Evolutionary conservation across 2,888 invertebrate genomes (phyloP).

Genomic region (Tinea pellionella): DNA sequence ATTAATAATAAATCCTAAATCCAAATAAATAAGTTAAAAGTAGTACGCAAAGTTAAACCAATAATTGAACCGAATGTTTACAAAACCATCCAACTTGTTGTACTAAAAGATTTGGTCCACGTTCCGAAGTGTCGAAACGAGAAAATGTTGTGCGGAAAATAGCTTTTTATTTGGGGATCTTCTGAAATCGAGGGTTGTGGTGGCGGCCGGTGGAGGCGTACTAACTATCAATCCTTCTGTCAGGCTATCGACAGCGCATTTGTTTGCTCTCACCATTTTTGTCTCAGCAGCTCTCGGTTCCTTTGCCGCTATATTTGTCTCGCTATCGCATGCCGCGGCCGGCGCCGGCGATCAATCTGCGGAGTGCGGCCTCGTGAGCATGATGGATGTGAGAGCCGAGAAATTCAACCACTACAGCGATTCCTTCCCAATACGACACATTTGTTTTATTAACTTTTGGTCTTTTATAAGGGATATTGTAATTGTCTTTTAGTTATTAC

Average conservation of each 20-base stretch:
- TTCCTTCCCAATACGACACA: conserved; percentile 10
- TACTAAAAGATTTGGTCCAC: neutral
- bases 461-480: neutral
- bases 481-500: neutral
- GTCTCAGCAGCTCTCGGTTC: conserved; percentile 33
- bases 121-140: conserved; percentile 5
- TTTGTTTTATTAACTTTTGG: conserved; percentile 10
- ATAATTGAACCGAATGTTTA: neutral
- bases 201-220: conserved; percentile 18
- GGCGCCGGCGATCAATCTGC: conserved; percentile 45
- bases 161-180: conserved; percentile 11
- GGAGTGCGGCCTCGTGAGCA: conserved; percentile 38
- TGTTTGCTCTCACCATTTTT: conserved; percentile 64
- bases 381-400: conserved; percentile 40
- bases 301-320: conserved; percentile 25
- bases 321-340: conserved; percentile 22
- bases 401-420: neutral
- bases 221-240: conserved; percentile 63
- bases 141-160: conserved; percentile 9
- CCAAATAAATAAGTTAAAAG: too few species aligned
- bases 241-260: conserved; percentile 62
- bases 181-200: conserved; percentile 4
- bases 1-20: conserved; percentile 9
- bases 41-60: neutral
- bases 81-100: neutral